Evolutionary conservation across 2,888 invertebrate species (phyloP), one percentile per base, ranked within the genome.

Genomic region (Sipha maydis): DNA sequence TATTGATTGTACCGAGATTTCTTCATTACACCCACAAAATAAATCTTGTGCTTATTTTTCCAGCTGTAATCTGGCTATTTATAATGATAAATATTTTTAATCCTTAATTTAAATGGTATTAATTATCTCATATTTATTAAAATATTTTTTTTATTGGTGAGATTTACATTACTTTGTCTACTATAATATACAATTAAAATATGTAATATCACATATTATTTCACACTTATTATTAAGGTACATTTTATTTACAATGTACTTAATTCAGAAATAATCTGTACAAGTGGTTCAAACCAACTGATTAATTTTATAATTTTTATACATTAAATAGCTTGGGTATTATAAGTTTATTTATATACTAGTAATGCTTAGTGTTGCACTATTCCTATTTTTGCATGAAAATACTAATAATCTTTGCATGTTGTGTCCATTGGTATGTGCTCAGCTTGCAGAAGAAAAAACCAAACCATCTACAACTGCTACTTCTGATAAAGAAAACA

Each of bases 391-490:
- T 3, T 67, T 79, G 80, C 85, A 79, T 85, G 76, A 73, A 54
- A 71, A 34, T 73, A 89, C 89, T 89, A 85, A 80, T 73, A 28
- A 73, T 73, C 54, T 83, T 67, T 89, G 85, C 84, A 85, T 86
- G 89, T 86, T 88, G 80, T 88, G 38, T 79, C 75, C 28, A 61
- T 82, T 88, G 86, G 86, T 80, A 73, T 88, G 61, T 80, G 79
- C 80, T 61, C 79, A 73, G 83, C 54, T 88, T n/a, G 61, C 48
- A 21, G 86, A 88, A 69, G 89, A 88, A 48, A 89, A 90, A 48
- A 71, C n/a, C 76, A 85, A 86, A 48, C n/a, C 76, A 82, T 69
- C 67, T n/a, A 38, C 76, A 79, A 71, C 89, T 77, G 84, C 88
- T 82, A 79, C 71, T 54, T 77, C 85, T 83, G 71, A 86, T 86